Evolutionary conservation across 2,113 vertebrate species (phyloP), one percentile per base, ranked within the genome.

Genomic region (Phylloscopus whistleri): DNA sequence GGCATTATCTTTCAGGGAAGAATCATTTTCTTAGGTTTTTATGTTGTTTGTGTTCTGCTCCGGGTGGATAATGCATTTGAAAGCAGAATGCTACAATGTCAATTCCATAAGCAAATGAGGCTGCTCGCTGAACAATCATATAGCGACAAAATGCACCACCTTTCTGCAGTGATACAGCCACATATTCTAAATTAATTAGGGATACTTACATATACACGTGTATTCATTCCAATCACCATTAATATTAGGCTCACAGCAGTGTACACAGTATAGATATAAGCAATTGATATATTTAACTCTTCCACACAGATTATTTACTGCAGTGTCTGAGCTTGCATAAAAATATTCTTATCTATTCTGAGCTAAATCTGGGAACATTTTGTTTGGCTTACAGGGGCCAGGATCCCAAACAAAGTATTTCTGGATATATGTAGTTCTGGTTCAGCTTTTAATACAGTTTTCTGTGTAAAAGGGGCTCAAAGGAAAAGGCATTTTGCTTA

Each of bases 1-100:
- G 96, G 95, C 89, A 91, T 97, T 97, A 94, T 97, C 97, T 97
- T 98, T 97, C 87, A 44, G 92, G 91, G 96, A 96, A 97, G 94
- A 98, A 97, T 97, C 9, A 91, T 97, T 96, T 96, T 95, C 91
- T 96, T 93, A 95, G 89, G 92, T 98, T 97, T 97, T 85, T 96
- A 86, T 94, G 89, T 96, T 93, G 96, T 84, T 92, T 81, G 2
- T 96, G 83, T 93, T 92, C 90, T 97, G 75, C 74, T 95, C 83
- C 76, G 85, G 93, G 80, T 31, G 95, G 96, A 97, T 97, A 97
- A 97, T 95, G 86, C 81, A 97, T 94, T 70, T 94, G 92, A 96
- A 93, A 96, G 93, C 92, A 93, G 83, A 96, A 94, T 84, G 89
- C 88, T 87, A 75, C 81, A 91, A 91, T 95, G 87, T 74, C 77